Evolutionary conservation across 23 tunicate species (phyloP), one percentile per base, ranked within the genome.

Genomic region (Ascidia mentula): DNA sequence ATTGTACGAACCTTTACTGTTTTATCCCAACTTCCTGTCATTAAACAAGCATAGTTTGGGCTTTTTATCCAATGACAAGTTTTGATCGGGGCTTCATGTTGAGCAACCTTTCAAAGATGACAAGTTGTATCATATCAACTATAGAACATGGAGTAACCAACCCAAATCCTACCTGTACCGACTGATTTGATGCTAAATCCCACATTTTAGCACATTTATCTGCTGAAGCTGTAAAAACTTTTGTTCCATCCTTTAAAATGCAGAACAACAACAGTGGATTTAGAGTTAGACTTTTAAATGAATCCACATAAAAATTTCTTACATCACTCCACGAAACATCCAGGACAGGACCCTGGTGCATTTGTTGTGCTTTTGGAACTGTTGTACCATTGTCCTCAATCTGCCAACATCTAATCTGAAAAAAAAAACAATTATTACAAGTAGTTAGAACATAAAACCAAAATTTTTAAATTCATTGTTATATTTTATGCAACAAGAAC

Each of bases 21-120:
- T 77, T 92, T 92, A 73, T 92, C 97, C 97, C 97, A 92, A 69
- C 92, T 82, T 6, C 97, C 97, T 35, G 97, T 92, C 97, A 92
- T 92, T 3, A 92, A 42, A 42, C 99, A 95, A 6, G 94, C 77
- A 69, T 95, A 95, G 72, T 75, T 89, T 0, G 88, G 74, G 33
- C 89, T 80, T 82, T 95, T 95, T 17, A 89, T 86, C 94, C 94
- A 95, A 75, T 89, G 95, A 53, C 99, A 95, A 12, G 95, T 89
- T 39, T 89, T 95, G 72, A 95, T 82, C 38, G 99, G 99, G 24
- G 82, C 89, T 61, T 95, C 99, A 69, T 95, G 99, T 36, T 89
- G 95, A 8, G 99, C 99, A 38, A 94, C 95, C 89, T 90, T 37
- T 31, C 12, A 18, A 39, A 84, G 40, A 31, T 6, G 37, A 59